Conservation (phyloP, 2,888 invertebrate genomes). For the Epinotia ramella region DNA sequence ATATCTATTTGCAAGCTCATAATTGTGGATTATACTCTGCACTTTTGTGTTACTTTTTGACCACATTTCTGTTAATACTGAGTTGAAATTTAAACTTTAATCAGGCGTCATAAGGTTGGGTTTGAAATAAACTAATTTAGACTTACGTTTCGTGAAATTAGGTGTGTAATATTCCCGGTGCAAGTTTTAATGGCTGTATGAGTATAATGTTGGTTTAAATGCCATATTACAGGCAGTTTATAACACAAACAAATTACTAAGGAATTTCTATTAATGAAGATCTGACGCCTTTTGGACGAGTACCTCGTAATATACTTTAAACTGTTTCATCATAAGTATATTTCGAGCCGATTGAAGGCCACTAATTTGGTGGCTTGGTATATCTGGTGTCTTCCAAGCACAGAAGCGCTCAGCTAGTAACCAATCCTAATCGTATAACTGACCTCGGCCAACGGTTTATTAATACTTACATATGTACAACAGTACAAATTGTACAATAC, state of each 20-base stretch:
- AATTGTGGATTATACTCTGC: not conserved
- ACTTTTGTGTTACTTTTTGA: not conserved
- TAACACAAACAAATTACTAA: not conserved
- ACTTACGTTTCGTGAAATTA: not conserved
- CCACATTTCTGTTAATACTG: not conserved
- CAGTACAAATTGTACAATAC: no score
- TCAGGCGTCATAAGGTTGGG: not conserved
- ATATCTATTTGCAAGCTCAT: slow-evolving; percentile 2
- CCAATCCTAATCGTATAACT: no score
- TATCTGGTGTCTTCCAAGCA: no score
- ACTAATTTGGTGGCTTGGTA: no score
- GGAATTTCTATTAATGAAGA: not conserved
- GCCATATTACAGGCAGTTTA: not conserved
- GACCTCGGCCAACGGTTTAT: no score
- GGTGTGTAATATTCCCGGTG: not conserved
- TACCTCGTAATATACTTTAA: no score
- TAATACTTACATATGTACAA: no score
- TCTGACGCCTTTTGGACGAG: no score
- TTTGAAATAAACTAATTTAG: not conserved
- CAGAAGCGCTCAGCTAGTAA: no score
- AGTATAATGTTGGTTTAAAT: not conserved
- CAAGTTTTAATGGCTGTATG: slow-evolving; percentile 1
- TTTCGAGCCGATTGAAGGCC: no score
- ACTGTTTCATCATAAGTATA: no score
- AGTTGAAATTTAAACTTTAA: not conserved